These are phyloP conservation scores for Hypomecis atomaria DNA, from an alignment of 2,888 invertebrate genomes.

Conservation along the genomic window DNA sequence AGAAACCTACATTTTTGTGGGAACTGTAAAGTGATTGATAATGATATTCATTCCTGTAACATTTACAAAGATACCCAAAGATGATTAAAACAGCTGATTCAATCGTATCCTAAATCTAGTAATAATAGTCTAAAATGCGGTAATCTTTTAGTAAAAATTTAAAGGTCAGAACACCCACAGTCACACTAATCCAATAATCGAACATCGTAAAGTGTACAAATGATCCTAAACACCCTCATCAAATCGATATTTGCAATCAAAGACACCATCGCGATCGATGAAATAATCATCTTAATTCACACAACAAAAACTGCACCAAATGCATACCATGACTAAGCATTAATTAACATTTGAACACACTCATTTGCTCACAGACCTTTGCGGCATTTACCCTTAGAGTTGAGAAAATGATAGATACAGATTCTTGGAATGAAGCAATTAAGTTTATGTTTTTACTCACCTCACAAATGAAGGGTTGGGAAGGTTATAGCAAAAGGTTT, in stretches of 20 bases:
- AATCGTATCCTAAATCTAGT: background rate
- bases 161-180: conserved; percentile 1
- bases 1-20: background rate
- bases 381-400: conserved; percentile 26
- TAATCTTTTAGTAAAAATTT: background rate
- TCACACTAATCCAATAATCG: background rate
- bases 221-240: conserved; percentile 10
- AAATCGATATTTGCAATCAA: conserved; percentile 20
- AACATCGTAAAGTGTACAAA: background rate
- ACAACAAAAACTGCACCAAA: conserved; percentile 26
- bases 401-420: conserved; percentile 45
- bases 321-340: conserved; percentile 10
- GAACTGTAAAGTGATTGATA: conserved; percentile 7
- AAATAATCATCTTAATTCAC: conserved; percentile 1
- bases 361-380: conserved; percentile 20
- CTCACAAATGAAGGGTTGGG: conserved; percentile 65
- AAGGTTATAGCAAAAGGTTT: conserved; percentile 52
- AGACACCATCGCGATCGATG: conserved; percentile 13
- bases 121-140: background rate
- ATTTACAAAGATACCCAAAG: background rate
- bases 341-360: conserved; percentile 24
- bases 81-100: background rate
- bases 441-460: conserved; percentile 58
- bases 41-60: background rate
- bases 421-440: conserved; percentile 57